Percentiles rank a stretch among this genome's conserved stretches.
These are phyloP conservation scores for Parasteatoda tepidariorum DNA, from an alignment of 1,140 invertebrate genomes.

Conservation along the genomic window DNA sequence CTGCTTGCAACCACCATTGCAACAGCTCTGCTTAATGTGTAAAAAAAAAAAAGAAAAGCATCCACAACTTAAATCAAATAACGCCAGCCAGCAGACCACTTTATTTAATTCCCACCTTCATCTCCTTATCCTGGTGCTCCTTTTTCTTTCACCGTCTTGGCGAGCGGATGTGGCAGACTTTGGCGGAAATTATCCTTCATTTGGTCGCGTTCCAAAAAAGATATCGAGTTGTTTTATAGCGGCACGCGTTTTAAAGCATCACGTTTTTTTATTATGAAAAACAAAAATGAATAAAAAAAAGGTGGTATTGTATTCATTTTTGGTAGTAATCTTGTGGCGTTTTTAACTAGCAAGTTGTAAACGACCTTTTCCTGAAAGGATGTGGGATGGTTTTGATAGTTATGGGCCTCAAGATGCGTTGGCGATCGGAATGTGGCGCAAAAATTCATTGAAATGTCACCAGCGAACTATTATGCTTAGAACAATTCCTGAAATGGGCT, in stretches of 20 bases:
- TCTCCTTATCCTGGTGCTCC: conserved; percentile 7
- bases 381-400: conserved; percentile 12
- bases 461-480: background rate
- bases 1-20: no score
- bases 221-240: conserved; percentile 21
- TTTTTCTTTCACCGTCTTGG: conserved; percentile 6
- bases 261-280: background rate
- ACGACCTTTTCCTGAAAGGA: conserved; percentile 4
- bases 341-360: background rate
- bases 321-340: background rate
- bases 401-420: background rate
- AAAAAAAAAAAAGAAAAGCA: background rate
- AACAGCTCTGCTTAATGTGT: no score
- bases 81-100: background rate
- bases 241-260: conserved; percentile 11
- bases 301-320: background rate
- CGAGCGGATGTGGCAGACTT: conserved; percentile 40
- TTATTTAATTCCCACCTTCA: conserved; percentile 10
- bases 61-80: conserved; percentile 11
- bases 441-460: background rate
- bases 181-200: conserved; percentile 53
- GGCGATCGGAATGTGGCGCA: background rate
- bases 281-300: conserved; percentile 2
- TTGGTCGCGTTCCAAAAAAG: conserved; percentile 34
- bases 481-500: no score